Conservation (phyloP, 2,888 invertebrate genomes). For the Strigamia maritima region DNA sequence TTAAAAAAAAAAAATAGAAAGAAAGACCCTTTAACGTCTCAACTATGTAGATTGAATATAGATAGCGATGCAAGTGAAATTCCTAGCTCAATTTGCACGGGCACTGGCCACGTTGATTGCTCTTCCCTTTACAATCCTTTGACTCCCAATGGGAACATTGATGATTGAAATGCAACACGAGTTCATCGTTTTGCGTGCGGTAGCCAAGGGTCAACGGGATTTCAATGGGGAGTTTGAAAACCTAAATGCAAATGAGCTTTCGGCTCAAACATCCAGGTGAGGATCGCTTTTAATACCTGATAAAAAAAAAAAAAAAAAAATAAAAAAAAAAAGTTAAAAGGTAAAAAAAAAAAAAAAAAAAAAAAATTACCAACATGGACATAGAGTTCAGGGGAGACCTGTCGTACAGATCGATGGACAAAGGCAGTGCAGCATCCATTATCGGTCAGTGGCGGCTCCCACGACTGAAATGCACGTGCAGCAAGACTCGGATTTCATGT, state of each 20-base stretch:
- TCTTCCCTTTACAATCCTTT: not conserved
- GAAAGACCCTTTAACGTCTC: not conserved
- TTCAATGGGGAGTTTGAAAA: not conserved
- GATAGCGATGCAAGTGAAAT: not conserved
- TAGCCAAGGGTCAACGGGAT: not conserved
- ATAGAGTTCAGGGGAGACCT: not conserved
- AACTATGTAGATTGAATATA: not conserved
- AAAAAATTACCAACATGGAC: not conserved
- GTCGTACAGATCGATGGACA: not conserved
- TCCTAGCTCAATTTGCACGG: not conserved
- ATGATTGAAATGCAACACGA: not conserved
- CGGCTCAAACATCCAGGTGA: not conserved
- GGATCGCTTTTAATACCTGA: not conserved
- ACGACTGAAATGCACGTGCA: not conserved
- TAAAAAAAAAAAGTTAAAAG: not conserved
- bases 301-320: not conserved
- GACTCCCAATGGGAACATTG: not conserved
- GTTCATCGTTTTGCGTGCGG: not conserved
- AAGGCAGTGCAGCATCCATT: not conserved
- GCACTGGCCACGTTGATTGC: not conserved
- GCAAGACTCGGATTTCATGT: not conserved
- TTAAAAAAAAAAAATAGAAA: not conserved
- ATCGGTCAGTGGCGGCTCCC: not conserved
- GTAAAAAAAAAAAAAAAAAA: not conserved
- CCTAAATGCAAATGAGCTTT: not conserved